phyloP scores from a whole-genome alignment of 2,888 invertebrate species.

The Gastracanthus pulcherrimus region DNA sequence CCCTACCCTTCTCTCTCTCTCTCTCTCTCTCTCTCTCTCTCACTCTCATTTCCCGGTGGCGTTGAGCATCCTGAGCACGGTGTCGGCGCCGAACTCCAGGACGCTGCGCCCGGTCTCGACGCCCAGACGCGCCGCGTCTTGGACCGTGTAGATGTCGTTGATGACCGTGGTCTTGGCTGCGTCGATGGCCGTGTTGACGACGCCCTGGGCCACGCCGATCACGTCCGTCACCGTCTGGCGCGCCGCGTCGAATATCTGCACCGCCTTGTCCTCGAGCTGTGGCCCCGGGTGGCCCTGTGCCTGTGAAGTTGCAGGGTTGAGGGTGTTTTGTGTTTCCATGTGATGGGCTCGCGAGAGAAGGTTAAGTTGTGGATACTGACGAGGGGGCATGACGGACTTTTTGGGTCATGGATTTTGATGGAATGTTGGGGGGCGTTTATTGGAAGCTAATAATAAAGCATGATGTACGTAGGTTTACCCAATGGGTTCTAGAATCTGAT shows the following conservation, averaged over 20 bases:
- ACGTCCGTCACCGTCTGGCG: slow-evolving; percentile 26
- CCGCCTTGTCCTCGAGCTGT: slow-evolving; percentile 33
- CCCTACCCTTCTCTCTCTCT: not conserved
- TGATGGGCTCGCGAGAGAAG: too few relatives aligned
- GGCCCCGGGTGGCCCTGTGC: not conserved
- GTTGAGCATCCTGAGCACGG: slow-evolving; percentile 28
- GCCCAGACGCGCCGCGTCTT: slow-evolving; percentile 38
- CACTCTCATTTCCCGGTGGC: not conserved
- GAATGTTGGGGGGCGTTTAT: too few relatives aligned
- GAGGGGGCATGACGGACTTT: too few relatives aligned
- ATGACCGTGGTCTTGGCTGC: slow-evolving; percentile 36
- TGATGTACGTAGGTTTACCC: too few relatives aligned
- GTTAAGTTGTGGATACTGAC: too few relatives aligned
- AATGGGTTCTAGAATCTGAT: too few relatives aligned
- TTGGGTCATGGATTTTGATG: too few relatives aligned
- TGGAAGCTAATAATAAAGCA: too few relatives aligned
- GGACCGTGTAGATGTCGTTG: slow-evolving; percentile 35
- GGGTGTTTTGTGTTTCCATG: too few relatives aligned
- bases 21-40: not conserved
- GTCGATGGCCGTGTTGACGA: slow-evolving; percentile 34
- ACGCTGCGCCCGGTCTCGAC: slow-evolving; percentile 38
- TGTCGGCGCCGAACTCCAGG: slow-evolving; percentile 32
- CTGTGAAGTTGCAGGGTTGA: not conserved
- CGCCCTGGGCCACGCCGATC: slow-evolving; percentile 33
- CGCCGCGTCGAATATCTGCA: slow-evolving; percentile 47